Base-by-base conservation (phyloP, 2,888 invertebrate species). In the Chesias legatella region DNA sequence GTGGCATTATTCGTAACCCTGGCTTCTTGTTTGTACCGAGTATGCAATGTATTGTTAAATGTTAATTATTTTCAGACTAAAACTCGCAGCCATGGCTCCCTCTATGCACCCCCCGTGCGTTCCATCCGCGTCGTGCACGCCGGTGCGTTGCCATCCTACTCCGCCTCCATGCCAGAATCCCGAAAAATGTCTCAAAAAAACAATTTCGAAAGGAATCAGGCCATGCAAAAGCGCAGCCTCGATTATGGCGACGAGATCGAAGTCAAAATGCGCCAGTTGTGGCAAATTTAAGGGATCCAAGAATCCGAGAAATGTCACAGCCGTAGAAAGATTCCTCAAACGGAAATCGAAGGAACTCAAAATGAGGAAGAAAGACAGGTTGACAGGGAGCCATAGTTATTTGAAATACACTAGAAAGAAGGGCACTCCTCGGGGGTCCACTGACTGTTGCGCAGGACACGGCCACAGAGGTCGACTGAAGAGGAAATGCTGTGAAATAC, bases 141-240 rank as follows among this genome's bases (percentile, higher is more conserved):
- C 79, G 0, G 41, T 72, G 23, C 73, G 82, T 39, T 86, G 86
- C 52, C 84, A 86, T 28, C 86, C 83, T 7, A 62, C 71, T 3
- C 73, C 74, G 7, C 83, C 85, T 0, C 75, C 76, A 2, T 86
- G 86, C 48, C 9, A 60, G 31, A 67, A 72, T 33, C 86, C 86
- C 8, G 79, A 79, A 56, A 67, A 61, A 69, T 86, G 86, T 44
- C 56, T 86, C 7, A 66, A 42, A 37, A 75, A 42, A 56, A 76
- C 78, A 1, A 73, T 46, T 10, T 72, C 70, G 8, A 82, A 78
- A 46, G 67, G 69, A 17, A 43, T 73, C 41, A 65, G 44, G 35
- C 83, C 79, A 3, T 86, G 86, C 51, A 63, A 39, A 32, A 86
- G 86, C 48, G 86, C 86, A 1, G 73, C 69, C 1, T 85, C 86